phyloP scores from a whole-genome alignment of 2,888 invertebrate species.

The Synanthedon andrenaeformis region DNA sequence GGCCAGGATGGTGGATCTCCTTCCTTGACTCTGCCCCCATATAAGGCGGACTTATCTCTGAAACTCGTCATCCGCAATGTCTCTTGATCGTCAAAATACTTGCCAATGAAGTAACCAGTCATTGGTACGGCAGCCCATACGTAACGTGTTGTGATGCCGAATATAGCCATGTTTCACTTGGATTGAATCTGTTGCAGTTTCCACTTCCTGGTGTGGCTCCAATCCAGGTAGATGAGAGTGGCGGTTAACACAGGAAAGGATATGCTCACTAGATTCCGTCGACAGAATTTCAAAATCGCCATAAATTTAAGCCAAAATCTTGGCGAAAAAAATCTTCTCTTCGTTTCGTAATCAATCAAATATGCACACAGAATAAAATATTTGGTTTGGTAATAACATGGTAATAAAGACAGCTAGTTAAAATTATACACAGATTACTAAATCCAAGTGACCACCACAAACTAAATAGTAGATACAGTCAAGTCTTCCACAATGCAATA shows the following conservation, averaged over 20 bases:
- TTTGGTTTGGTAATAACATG: too few species aligned
- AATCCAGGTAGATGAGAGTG: conserved; percentile 77
- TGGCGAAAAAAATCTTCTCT: too few species aligned
- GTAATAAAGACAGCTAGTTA: too few species aligned
- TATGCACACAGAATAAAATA: too few species aligned
- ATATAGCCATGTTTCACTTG: conserved; percentile 56
- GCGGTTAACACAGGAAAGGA: conserved; percentile 74
- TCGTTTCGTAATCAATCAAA: too few species aligned
- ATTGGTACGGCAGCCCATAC: conserved; percentile 65
- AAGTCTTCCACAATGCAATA: too few species aligned
- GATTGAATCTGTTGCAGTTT: conserved; percentile 49
- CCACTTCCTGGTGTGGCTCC: conserved; percentile 79
- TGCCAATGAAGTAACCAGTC: conserved; percentile 71
- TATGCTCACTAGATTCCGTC: conserved; percentile 76
- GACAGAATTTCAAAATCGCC: conserved; percentile 63
- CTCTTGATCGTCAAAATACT: conserved; percentile 76
- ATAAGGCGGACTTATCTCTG: conserved; percentile 84
- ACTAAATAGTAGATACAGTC: too few species aligned
- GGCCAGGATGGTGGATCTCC: conserved; percentile 83
- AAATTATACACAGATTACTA: too few species aligned
- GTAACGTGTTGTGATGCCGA: conserved; percentile 68
- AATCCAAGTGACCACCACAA: too few species aligned
- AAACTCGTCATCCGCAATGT: conserved; percentile 78
- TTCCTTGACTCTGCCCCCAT: conserved; percentile 73
- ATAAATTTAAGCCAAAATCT: conserved; percentile 27